These are phyloP conservation scores for Balaeniceps rex DNA, from an alignment of 2,113 vertebrate species.

Conservation along the genomic window DNA sequence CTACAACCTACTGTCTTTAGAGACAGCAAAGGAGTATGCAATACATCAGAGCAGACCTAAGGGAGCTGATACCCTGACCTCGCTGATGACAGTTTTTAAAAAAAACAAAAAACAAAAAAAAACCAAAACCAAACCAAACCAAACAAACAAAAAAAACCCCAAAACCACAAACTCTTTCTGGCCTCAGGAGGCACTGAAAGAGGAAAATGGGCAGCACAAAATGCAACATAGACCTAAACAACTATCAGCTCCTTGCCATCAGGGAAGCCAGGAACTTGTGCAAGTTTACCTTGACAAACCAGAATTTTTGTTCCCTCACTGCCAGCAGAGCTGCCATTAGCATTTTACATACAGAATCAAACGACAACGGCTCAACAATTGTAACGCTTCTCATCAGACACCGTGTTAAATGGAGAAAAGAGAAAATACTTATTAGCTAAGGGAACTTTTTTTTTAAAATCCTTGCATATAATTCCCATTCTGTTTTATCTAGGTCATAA, in stretches of 20 bases:
- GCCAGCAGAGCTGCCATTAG: background rate
- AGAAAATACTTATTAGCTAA: background rate
- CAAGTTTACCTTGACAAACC: background rate
- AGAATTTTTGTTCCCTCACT: background rate
- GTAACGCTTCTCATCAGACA: background rate
- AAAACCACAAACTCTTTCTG: background rate
- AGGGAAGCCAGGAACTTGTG: background rate
- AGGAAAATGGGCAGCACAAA: background rate
- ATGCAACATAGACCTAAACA: background rate
- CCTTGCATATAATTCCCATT: background rate
- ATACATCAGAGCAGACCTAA: background rate
- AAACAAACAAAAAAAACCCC: too few species aligned
- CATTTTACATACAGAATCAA: background rate
- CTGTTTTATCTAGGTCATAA: background rate
- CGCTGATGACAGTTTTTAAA: background rate
- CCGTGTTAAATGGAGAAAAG: background rate
- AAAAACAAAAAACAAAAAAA: background rate
- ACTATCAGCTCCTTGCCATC: background rate
- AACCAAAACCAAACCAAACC: too few species aligned
- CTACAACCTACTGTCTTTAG: background rate
- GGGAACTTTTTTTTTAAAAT: background rate
- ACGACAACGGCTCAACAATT: background rate
- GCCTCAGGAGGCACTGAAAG: background rate
- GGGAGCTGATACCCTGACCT: background rate
- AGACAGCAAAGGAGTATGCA: background rate